Evolutionary conservation across 2,888 invertebrate species (phyloP), one percentile per base, ranked within the genome.

Genomic region (Rotaria sp.): DNA sequence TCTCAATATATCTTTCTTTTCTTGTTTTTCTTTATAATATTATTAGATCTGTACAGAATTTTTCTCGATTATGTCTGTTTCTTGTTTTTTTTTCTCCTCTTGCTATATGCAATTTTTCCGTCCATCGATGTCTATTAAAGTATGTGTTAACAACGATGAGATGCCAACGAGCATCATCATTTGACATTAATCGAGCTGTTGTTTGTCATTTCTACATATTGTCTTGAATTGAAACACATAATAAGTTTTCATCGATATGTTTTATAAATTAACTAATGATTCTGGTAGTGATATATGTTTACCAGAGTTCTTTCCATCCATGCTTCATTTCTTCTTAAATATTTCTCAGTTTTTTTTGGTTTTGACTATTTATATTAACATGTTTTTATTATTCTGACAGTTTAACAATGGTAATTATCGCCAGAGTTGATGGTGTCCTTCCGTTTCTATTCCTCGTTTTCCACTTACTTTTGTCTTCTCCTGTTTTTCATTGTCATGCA

Each of bases 121-220:
- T 67, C 67, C 67, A 67, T 67, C 67, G 67, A 67, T 67, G 67
- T 67, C 67, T 67, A 67, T 67, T 67, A 67, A 67, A 67, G 67
- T 67, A 38, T 67, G 30, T 67, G 15, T 67, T 67, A 67, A 67
- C 67, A 7, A 38, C 21, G 30, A 30, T 30, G 21, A 67, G 67
- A 67, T 67, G 30, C 30, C 35, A 67, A 18, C 35, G 21, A 67
- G 35, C 67, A 67, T 67, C 67, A 67, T 35, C 67, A 35, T 67
- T 67, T 67, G 67, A 67, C 67, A 67, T 67, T 67, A 67, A 67
- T 67, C 67, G 67, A 67, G 21, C 67, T 30, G 67, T 21, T 67
- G 67, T 67, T 67, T 67, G 67, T 67, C 67, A 67, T 67, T 67
- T 67, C 67, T 35, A 35, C 67, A 67, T 67, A 35, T 67, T 15